phyloP scores from a whole-genome alignment of 2,113 vertebrate species.

The Epinephelus fuscoguttatus region DNA sequence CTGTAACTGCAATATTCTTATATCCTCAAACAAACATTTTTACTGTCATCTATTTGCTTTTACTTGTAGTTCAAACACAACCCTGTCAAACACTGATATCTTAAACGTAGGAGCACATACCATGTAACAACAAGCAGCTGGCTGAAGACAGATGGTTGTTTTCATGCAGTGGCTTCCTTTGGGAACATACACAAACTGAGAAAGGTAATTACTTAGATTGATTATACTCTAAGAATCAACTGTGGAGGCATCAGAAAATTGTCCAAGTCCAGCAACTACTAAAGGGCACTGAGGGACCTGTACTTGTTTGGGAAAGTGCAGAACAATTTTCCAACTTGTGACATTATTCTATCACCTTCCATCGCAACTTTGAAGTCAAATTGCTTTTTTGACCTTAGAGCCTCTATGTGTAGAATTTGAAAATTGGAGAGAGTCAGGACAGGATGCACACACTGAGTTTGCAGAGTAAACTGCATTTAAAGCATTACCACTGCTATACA shows the following conservation, averaged over 20 bases:
- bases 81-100: not conserved
- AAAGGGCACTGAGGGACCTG: not conserved
- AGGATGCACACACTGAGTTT: not conserved
- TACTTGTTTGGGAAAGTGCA: not conserved
- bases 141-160: constrained; percentile 26
- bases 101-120: not conserved
- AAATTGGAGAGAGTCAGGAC: not conserved
- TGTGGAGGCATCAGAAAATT: not conserved
- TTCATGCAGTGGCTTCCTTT: not conserved
- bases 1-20: not conserved
- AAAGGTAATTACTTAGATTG: constrained; percentile 24
- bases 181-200: not conserved
- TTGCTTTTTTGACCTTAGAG: constrained; percentile 30
- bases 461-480: not conserved
- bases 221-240: constrained; percentile 1
- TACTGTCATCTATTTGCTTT: not conserved
- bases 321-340: not conserved
- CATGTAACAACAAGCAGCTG: not conserved
- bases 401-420: not conserved
- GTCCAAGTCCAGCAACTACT: not conserved
- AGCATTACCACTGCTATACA: not conserved
- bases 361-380: not conserved
- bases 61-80: not conserved
- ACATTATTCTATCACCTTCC: not conserved
- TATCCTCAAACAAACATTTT: not conserved